Base-by-base conservation (phyloP, 2,888 invertebrate species). In the Erebia aethiops region DNA sequence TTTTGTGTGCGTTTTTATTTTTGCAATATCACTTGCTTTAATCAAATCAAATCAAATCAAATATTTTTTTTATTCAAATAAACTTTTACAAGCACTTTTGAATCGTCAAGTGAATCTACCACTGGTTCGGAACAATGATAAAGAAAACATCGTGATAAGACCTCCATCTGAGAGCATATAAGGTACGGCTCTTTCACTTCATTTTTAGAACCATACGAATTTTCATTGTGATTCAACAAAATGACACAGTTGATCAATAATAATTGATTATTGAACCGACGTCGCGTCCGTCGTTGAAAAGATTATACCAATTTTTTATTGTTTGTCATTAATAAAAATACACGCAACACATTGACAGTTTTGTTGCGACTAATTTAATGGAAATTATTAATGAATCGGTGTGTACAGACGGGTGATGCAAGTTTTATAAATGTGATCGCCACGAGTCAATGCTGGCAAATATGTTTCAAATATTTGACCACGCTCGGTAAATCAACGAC, bases 311-410 rank as follows among this genome's bases (percentile, higher is more conserved):
- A 3, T 35, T 58, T 58, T 18, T 46, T 61, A 61, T 61, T 21
- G 8, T 21, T 62, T 46, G 61, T 46, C 62, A 62, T 62, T 62
- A 62, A 62, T 62, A 49, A 21, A 62, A 62, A 49, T 62, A 21
- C 18, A 21, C 49, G 62, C 62, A 62, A 62, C 49, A 62, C 46
- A 21, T 62, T 62, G 62, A 49, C 21, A 62, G 62, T 62, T 62
- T 21, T 18, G 21, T 62, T 62, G 61, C 43, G 62, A 49, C 62
- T 46, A 18, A 18, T 62, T 62, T 21, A 62, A 49, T 62, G 16
- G 43, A 61, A 61, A 61, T 43, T 61, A 61, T 61, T 61, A 61
- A 61, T 61, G 61, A 43, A 16, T 18, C 41, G 35, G 46, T 61
- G 43, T 61, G 43, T 60, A 60, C 43, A 43, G 60, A 43, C 11